phyloP scores from a whole-genome alignment of 2,888 invertebrate species.

The Encarsia formosa region DNA sequence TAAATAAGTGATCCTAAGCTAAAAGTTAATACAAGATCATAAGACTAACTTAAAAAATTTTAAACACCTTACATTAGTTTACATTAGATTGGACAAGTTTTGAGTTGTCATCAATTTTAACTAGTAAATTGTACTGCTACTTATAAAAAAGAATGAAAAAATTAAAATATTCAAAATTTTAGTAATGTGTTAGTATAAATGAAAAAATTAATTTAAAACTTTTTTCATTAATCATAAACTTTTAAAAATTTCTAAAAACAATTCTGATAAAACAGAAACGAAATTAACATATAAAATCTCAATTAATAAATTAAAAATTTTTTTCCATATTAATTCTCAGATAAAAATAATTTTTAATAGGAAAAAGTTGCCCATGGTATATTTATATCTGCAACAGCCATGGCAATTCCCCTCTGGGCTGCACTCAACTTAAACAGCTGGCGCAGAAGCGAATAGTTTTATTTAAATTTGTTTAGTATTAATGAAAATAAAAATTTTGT shows the following conservation, averaged over 20 bases:
- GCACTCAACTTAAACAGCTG: background rate
- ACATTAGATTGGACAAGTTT: background rate
- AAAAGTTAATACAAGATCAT: background rate
- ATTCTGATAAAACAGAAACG: background rate
- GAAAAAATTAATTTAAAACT: background rate
- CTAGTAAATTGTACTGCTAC: background rate
- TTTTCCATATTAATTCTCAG: background rate
- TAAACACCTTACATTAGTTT: background rate
- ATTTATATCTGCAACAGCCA: background rate
- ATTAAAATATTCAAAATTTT: background rate
- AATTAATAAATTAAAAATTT: background rate
- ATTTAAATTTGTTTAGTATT: too few species aligned
- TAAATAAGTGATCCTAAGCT: too few species aligned
- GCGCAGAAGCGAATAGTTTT: background rate
- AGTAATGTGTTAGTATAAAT: background rate
- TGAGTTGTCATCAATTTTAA: background rate
- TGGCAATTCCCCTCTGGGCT: slow-evolving; percentile 1
- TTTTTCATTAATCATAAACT: background rate
- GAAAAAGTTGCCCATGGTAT: slow-evolving; percentile 10
- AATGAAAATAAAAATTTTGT: too few species aligned
- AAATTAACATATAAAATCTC: background rate
- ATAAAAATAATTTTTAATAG: slow-evolving; percentile 9
- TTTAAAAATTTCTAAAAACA: background rate
- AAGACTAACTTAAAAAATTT: background rate
- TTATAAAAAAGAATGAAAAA: background rate